Evolutionary conservation across 2,113 vertebrate species (phyloP), one percentile per base, ranked within the genome.

Genomic region (Phalacrocorax pelagicus): DNA sequence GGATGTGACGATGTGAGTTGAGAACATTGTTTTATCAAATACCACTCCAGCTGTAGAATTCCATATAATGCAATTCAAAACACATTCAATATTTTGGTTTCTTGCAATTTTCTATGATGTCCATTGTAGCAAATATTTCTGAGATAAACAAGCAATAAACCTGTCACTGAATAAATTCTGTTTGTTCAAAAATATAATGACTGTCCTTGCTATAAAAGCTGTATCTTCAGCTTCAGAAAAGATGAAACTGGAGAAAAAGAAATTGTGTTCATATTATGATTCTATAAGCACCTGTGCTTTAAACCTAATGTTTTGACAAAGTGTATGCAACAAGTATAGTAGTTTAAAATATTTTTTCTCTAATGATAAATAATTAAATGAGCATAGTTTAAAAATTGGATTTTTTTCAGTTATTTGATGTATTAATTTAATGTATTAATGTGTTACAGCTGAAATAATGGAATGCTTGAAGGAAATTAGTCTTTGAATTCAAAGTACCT

Each of bases 101-200:
- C 91, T 90, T 92, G 52, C 40, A 44, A 61, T 95, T 94, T 94
- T 82, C 85, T 91, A 1, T 69, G 61, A 81, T 88, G 84, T 34
- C 36, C 78, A 40, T 58, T 69, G 62, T n/a, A 90, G 84, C 62
- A 93, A 91, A 63, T 86, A 94, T 91, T 96, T 94, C 84, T 69
- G 34, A 92, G 54, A 67, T 49, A 91, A 95, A 92, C 81, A 88
- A 96, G 84, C 75, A 95, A 92, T 92, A 87, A 94, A 94, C 32
- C 84, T 96, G 94, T 95, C 94, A 92, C 51, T 58, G 91, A 89
- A 85, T 87, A 81, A 92, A 72, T 92, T 94, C 84, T 51, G 19
- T 91, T 86, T 93, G 42, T 88, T 96, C 77, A 71, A 82, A 96
- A 80, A 59, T 61, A 18, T 89, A 71, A 86, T 90, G 90, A 72